phyloP scores from a whole-genome alignment of 1,140 invertebrate species.

The Periplaneta americana region DNA sequence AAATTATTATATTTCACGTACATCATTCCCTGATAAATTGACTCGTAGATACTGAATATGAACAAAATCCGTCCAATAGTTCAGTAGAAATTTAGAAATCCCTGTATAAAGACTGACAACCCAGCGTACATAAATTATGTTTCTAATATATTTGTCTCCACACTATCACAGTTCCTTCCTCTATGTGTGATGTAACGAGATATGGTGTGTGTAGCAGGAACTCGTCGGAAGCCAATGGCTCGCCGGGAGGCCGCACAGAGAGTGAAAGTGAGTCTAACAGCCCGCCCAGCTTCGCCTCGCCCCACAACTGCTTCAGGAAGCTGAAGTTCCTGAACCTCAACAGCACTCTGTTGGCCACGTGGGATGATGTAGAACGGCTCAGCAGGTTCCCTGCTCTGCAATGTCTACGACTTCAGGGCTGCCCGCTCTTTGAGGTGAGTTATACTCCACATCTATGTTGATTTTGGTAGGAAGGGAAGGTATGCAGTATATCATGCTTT shows the following conservation, averaged over 20 bases:
- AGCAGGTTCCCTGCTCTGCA: slow-evolving; percentile 74
- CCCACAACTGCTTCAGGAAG: slow-evolving; percentile 55
- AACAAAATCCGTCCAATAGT: no score
- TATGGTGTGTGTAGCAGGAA: neutral
- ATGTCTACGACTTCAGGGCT: slow-evolving; percentile 68
- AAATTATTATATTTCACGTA: no score
- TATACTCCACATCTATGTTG: no score
- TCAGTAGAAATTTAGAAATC: no score
- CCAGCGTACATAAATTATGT: no score
- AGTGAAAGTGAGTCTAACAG: slow-evolving; percentile 13
- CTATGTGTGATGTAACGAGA: neutral
- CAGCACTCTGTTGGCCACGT: slow-evolving; percentile 71
- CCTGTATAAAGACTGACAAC: no score
- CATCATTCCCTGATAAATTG: no score
- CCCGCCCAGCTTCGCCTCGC: slow-evolving; percentile 32
- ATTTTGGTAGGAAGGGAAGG: no score
- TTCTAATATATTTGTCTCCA: no score
- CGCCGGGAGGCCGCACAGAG: slow-evolving; percentile 13
- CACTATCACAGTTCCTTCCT: no score
- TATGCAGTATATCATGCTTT: no score
- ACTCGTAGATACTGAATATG: no score
- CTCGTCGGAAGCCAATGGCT: neutral
- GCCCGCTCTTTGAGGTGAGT: slow-evolving; percentile 52
- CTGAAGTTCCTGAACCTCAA: slow-evolving; percentile 79
- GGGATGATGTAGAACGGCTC: slow-evolving; percentile 83